Evolutionary conservation across 2,797 vertebrate genomes (phyloP), one percentile per base, ranked within the genome.

Genomic region (Sibirionetta formosa): DNA sequence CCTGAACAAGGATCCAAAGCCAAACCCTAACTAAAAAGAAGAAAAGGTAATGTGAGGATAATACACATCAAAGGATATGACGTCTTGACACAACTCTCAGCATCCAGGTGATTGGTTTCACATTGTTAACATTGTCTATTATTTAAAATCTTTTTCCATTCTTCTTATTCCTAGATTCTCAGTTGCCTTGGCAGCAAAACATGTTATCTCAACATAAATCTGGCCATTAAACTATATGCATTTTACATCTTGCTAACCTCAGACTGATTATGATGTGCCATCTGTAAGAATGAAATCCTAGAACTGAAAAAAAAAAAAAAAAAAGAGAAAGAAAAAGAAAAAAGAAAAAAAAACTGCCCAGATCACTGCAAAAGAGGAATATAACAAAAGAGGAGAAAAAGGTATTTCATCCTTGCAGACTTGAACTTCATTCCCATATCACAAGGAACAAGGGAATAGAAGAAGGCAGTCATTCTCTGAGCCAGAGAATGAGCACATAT

Each of bases 111-210:
- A 58, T 54, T 40, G 76, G 26, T 80, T 82, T 86, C 50, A 53
- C 33, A 53, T 71, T 58, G 13, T 79, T 54, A 40, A 11, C 29
- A 20, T 63, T 36, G 29, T 24, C 60, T 46, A 29, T 33, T 44
- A 20, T 46, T 80, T 83, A 40, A 91, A 88, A 80, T 22, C 50
- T 23, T 71, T 86, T 76, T 46, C 13, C 8, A 58, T 10, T 77
- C 35, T 61, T 63, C 11, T 38, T 53, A 51, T 38, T 80, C 65
- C 69, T 68, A 36, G 42, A 88, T 44, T 22, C 7, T 64, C 44
- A 22, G 64, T 69, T 87, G 24, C n/a, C 57, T 87, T 91, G 88
- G 84, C 66, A 82, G 81, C 33, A 84, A 69, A 84, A 69, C 19
- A 7, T 4, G 16, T 51, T 31, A 84, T 65, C 56, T 66, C 60